phyloP scores from a whole-genome alignment of 2,797 vertebrate genomes.

The Sylvia borin region DNA sequence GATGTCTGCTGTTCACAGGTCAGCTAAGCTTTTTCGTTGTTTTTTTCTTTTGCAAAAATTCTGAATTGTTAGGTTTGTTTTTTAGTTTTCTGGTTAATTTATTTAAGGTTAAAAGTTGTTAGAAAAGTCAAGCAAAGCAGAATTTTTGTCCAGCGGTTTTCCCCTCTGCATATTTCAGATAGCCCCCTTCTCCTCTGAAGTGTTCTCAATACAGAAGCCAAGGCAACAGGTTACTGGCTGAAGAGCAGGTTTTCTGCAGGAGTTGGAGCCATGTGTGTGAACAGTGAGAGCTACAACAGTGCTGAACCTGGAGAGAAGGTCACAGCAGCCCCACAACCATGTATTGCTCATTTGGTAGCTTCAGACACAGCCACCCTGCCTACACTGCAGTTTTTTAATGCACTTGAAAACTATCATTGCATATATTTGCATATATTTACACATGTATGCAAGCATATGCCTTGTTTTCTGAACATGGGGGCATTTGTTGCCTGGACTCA shows the following conservation, averaged over 20 bases:
- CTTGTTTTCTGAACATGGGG: background rate
- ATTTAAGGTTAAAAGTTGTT: background rate
- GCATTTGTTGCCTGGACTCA: background rate
- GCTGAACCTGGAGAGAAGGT: background rate
- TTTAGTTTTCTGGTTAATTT: background rate
- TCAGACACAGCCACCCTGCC: background rate
- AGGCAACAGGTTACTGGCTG: background rate
- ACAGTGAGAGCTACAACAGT: background rate
- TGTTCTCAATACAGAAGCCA: background rate
- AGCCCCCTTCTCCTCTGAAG: background rate
- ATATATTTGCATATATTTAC: background rate
- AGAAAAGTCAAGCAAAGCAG: background rate
- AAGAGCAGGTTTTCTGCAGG: background rate
- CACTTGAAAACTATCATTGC: background rate
- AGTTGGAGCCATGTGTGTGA: background rate
- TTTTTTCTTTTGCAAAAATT: background rate
- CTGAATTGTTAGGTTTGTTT: background rate
- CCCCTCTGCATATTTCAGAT: background rate
- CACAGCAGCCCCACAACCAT: background rate
- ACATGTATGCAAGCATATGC: background rate
- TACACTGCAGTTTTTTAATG: background rate
- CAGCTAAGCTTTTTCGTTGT: background rate
- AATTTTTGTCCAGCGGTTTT: background rate
- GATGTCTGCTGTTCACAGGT: background rate
- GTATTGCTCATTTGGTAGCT: background rate